These are phyloP conservation scores for Antheraea mylitta DNA, from an alignment of 1,140 invertebrate genomes.

Conservation along the genomic window DNA sequence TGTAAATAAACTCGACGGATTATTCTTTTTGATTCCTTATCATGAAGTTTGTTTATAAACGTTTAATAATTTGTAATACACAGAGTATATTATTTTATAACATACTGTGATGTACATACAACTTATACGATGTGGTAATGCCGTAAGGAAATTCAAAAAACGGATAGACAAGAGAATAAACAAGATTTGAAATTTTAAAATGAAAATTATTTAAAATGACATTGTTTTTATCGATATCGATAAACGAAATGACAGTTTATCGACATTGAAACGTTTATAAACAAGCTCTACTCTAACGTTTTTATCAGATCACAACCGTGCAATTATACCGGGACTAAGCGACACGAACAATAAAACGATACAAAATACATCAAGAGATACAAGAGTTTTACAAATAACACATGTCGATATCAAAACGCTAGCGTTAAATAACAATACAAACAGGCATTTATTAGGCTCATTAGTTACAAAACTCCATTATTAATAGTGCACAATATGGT, in stretches of 20 bases:
- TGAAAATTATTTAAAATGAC: too few relatives aligned
- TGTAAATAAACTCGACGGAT: slow-evolving; percentile 37
- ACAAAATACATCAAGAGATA: slow-evolving; percentile 6
- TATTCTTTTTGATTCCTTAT: slow-evolving; percentile 8
- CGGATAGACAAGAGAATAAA: too few relatives aligned
- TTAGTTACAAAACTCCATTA: too few relatives aligned
- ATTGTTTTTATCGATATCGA: not conserved
- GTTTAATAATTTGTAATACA: slow-evolving; percentile 1
- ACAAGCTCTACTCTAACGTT: slow-evolving; percentile 8
- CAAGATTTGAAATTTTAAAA: too few relatives aligned
- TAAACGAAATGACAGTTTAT: not conserved
- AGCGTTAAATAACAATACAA: too few relatives aligned
- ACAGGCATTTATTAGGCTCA: too few relatives aligned
- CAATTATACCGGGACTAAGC: slow-evolving; percentile 8
- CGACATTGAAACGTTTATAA: slow-evolving; percentile 17
- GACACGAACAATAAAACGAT: slow-evolving; percentile 7
- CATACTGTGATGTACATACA: not conserved
- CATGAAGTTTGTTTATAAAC: slow-evolving; percentile 21
- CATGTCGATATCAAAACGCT: too few relatives aligned
- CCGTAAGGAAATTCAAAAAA: not conserved
- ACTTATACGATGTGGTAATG: not conserved
- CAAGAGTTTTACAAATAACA: too few relatives aligned
- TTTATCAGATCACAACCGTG: slow-evolving; percentile 24
- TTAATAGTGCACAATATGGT: not conserved
- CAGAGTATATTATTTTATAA: not conserved